These are phyloP conservation scores for Elgaria multicarinata DNA, from an alignment of 2,113 vertebrate genomes.

Conservation along the genomic window DNA sequence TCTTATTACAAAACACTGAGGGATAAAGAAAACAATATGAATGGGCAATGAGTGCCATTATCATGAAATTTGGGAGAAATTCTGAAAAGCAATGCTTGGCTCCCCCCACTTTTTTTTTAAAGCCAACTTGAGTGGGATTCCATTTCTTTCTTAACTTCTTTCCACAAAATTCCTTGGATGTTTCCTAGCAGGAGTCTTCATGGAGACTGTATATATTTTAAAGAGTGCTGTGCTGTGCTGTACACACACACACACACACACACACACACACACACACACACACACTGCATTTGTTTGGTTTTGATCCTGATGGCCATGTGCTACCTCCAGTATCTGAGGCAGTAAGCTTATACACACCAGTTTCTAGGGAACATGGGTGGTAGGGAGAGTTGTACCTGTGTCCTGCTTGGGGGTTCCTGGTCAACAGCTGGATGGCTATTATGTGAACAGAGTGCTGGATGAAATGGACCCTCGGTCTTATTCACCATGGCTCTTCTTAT, in stretches of 20 bases:
- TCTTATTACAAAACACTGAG: constrained; percentile 28
- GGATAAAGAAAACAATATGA: constrained; percentile 52
- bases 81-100: constrained; percentile 11
- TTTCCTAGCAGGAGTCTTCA: background rate
- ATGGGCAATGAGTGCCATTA: constrained; percentile 38
- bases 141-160: constrained; percentile 15
- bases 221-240: background rate
- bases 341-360: too few relatives aligned
- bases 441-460: too few relatives aligned
- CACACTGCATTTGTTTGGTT: too few relatives aligned
- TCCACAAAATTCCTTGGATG: constrained; percentile 15
- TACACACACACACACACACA: background rate
- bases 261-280: too few relatives aligned
- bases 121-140: constrained; percentile 6
- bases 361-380: too few relatives aligned
- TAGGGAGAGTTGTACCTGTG: too few relatives aligned
- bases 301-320: too few relatives aligned
- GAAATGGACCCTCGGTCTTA: too few relatives aligned
- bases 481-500: too few relatives aligned
- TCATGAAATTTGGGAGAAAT: constrained; percentile 25
- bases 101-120: constrained; percentile 26
- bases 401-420: too few relatives aligned
- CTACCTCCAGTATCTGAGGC: too few relatives aligned
- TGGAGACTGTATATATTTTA: constrained; percentile 8
- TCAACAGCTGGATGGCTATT: too few relatives aligned